Evolutionary conservation across 2,113 vertebrate species (phyloP).

Genomic region (Microtus ochrogaster): DNA sequence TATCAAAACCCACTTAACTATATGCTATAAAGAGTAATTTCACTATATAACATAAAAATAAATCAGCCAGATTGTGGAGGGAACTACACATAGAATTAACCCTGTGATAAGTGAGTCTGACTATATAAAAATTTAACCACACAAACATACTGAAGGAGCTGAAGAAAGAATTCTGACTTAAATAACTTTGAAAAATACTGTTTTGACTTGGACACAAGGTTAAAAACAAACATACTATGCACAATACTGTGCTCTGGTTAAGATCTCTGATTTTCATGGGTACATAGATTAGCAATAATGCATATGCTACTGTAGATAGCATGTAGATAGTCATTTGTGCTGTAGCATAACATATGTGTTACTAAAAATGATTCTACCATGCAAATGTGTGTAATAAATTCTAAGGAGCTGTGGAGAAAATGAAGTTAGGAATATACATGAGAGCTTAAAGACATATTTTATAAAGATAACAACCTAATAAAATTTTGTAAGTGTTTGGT

Average conservation of each 20-base stretch:
- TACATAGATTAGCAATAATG: background rate
- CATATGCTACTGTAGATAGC: background rate
- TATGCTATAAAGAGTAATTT: constrained; percentile 4
- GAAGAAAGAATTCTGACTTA: constrained; percentile 2
- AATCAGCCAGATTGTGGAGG: background rate
- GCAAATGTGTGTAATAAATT: background rate
- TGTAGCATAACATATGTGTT: background rate
- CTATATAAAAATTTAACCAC: background rate
- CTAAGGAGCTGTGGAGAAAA: background rate
- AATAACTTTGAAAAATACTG: constrained; percentile 20
- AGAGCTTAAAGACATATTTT: background rate
- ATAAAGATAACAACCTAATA: background rate
- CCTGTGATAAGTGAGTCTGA: background rate
- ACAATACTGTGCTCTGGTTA: background rate
- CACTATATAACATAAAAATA: constrained; percentile 16
- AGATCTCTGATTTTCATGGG: background rate
- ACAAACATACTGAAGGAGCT: background rate
- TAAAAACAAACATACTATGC: constrained; percentile 16
- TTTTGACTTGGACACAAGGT: background rate
- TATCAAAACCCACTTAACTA: constrained; percentile 7
- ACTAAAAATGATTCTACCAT: constrained; percentile 10
- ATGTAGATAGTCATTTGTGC: constrained; percentile 3
- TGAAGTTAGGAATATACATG: background rate
- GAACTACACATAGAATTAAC: constrained; percentile 24
- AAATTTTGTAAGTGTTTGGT: background rate